phyloP scores from a whole-genome alignment of 2,113 vertebrate genomes.

The Peromyscus leucopus region DNA sequence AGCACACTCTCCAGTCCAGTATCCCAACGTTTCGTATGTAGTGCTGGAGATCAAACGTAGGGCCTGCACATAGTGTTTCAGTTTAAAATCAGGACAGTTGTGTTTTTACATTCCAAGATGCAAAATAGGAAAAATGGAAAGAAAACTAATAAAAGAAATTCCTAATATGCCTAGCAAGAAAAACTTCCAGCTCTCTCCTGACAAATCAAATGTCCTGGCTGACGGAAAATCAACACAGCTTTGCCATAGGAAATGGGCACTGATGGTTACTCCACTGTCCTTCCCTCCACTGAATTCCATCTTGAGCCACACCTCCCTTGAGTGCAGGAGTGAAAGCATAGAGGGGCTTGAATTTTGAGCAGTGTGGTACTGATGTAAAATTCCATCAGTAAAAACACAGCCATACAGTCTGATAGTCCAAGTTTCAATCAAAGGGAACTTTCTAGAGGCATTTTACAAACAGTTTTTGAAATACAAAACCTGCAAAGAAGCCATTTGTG shows the following conservation, averaged over 20 bases:
- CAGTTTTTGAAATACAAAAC: constrained; percentile 64
- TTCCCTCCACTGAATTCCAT: neutral
- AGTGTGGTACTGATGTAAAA: neutral
- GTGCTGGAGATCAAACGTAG: neutral
- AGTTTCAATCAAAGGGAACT: constrained; percentile 47
- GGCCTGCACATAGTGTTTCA: neutral
- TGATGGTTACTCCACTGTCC: neutral
- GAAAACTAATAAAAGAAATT: constrained; percentile 6
- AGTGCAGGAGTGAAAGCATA: constrained; percentile 15
- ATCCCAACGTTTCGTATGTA: neutral
- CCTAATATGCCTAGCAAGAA: constrained; percentile 42
- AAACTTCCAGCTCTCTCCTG: constrained; percentile 1
- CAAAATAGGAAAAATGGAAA: constrained; percentile 46
- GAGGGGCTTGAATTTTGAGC: neutral
- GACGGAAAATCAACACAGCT: constrained; percentile 46
- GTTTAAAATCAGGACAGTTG: constrained; percentile 37
- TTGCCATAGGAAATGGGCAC: neutral
- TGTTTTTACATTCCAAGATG: neutral
- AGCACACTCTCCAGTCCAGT: neutral
- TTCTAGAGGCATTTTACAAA: constrained; percentile 69
- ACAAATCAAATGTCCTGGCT: neutral
- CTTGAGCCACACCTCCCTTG: neutral
- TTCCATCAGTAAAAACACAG: neutral
- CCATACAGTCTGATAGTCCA: neutral
- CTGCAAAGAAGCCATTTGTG: constrained; percentile 64